These are phyloP conservation scores for Eulemur rufifrons DNA, from an alignment of 2,113 vertebrate species.

Conservation along the genomic window DNA sequence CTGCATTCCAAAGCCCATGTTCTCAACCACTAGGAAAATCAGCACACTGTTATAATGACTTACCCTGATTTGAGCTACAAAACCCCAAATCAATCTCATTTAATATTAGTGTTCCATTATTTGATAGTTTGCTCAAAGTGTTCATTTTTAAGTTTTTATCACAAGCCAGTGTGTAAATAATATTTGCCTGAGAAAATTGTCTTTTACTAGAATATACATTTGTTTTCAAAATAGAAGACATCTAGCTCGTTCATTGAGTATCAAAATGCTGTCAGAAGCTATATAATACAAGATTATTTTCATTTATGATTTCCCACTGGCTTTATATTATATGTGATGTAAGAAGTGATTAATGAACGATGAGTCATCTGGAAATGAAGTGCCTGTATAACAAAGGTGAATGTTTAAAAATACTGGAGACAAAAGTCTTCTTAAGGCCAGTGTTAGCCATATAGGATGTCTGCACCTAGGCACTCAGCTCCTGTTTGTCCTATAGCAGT, in stretches of 20 bases:
- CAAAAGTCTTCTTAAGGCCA: neutral
- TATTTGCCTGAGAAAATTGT: neutral
- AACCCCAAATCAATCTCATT: neutral
- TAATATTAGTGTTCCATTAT: neutral
- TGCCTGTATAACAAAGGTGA: neutral
- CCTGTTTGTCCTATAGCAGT: neutral
- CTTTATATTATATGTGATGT: neutral
- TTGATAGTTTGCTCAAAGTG: neutral
- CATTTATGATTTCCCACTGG: neutral
- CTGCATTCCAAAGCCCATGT: neutral
- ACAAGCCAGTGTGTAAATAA: neutral
- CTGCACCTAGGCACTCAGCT: neutral
- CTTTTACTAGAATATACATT: slow-evolving; percentile 17
- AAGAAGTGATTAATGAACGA: neutral
- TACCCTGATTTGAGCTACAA: neutral
- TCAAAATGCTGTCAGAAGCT: neutral
- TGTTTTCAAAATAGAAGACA: neutral
- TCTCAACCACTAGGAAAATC: neutral
- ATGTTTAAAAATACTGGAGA: neutral
- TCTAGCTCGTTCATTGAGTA: neutral
- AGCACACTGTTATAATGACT: neutral
- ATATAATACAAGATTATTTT: neutral
- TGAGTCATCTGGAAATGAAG: neutral
- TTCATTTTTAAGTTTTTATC: neutral
- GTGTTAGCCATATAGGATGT: neutral